Conservation (phyloP, 2,113 vertebrate species). For the Columbina picui region DNA sequence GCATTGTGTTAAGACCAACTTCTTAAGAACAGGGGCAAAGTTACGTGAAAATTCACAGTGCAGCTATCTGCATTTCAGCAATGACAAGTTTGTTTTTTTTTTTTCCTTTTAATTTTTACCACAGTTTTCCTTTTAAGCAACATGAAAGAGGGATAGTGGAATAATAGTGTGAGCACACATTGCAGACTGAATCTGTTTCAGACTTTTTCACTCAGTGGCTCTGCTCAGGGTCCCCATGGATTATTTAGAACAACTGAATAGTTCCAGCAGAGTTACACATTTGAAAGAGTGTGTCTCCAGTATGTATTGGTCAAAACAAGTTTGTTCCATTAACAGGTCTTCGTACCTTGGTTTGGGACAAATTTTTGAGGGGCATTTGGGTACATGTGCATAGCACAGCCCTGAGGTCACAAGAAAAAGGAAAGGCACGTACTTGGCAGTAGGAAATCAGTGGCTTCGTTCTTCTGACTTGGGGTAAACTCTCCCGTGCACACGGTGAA, state of each 20-base stretch:
- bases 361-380: neutral
- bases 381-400: neutral
- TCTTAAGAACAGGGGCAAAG: neutral
- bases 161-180: neutral
- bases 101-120: neutral
- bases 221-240: neutral
- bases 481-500: neutral
- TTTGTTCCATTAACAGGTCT: neutral
- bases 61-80: neutral
- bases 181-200: neutral
- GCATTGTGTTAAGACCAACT: neutral
- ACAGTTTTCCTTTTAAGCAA: neutral
- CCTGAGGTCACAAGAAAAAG: neutral
- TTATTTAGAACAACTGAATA: neutral
- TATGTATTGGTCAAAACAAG: neutral
- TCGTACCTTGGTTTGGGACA: neutral
- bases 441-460: neutral
- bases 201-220: neutral
- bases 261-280: neutral
- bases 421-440: fast-evolving
- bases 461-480: neutral
- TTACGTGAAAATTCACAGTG: neutral
- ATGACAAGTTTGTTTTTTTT: neutral
- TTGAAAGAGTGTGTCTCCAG: neutral
- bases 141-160: neutral